phyloP scores from a whole-genome alignment of 2,888 invertebrate species.

The Timandra comae region DNA sequence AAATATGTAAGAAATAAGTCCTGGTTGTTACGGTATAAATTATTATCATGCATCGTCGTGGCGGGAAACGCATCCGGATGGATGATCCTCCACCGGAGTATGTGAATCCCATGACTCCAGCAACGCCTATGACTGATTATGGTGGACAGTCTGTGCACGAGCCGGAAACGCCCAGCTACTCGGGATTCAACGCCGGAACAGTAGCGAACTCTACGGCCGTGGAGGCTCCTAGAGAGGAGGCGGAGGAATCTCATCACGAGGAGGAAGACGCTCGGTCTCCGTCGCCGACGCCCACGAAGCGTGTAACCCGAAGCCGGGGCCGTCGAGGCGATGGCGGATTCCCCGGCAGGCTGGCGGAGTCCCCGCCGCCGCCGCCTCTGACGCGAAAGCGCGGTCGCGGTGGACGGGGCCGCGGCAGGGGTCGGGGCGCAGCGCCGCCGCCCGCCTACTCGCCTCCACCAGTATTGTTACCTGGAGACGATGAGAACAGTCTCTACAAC shows the following conservation, averaged over 20 bases:
- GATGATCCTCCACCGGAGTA: conserved; percentile 94
- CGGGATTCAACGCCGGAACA: conserved; percentile 52
- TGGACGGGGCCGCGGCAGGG: conserved; percentile 57
- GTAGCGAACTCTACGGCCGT: conserved; percentile 49
- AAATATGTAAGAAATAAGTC: no score
- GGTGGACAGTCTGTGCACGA: conserved; percentile 72
- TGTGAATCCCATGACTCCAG: conserved; percentile 80
- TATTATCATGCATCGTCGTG: conserved; percentile 86
- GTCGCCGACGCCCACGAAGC: conserved; percentile 75
- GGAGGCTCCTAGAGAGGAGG: conserved; percentile 51
- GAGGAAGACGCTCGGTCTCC: conserved; percentile 72
- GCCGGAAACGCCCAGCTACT: conserved; percentile 66
- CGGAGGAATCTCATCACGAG: conserved; percentile 47
- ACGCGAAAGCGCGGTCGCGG: conserved; percentile 56
- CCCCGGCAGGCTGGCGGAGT: conserved; percentile 68
- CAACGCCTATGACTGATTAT: conserved; percentile 74
- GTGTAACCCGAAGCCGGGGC: conserved; percentile 80
- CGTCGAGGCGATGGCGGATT: conserved; percentile 72
- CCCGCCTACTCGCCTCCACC: conserved; percentile 71
- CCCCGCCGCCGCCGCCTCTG: conserved; percentile 63
- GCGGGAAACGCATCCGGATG: conserved; percentile 94
- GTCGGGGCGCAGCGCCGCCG: conserved; percentile 62
- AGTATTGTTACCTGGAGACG: conserved; percentile 78
- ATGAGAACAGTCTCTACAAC: conserved; percentile 90
- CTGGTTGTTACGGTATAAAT: no score